Conservation (phyloP, 2,888 invertebrate genomes). For the Tenthredo scrophulariae region DNA sequence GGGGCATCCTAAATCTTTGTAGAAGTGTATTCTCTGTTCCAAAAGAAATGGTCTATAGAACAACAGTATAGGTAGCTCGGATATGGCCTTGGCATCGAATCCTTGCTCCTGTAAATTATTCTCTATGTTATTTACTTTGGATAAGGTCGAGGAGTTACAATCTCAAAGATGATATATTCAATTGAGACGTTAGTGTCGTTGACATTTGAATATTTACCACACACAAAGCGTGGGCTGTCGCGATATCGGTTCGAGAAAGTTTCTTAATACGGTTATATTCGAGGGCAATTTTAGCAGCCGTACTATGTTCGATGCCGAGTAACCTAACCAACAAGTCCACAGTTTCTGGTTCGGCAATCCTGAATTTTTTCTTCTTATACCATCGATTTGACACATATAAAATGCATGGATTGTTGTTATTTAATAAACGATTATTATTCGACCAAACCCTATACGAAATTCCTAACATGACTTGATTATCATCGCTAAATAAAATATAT, state of each 20-base stretch:
- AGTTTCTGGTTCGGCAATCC: neutral
- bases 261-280: neutral
- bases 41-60: constrained; percentile 51
- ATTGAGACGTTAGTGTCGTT: neutral
- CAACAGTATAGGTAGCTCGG: neutral
- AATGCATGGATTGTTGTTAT: neutral
- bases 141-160: neutral
- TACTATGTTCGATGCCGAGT: neutral
- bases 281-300: neutral
- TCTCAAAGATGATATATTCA: neutral
- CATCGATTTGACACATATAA: neutral
- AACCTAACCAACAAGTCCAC: neutral
- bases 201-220: neutral
- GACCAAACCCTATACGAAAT: neutral
- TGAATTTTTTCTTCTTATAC: neutral
- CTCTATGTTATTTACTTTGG: neutral
- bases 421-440: neutral
- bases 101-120: neutral
- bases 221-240: neutral
- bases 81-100: neutral
- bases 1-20: constrained; percentile 67
- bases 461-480: constrained; percentile 22
- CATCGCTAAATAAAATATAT: neutral
- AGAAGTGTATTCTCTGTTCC: constrained; percentile 63
- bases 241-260: neutral